A percentile compares a stretch with the other conserved stretches of the same genome.
Conservation (phyloP, 2,888 invertebrate genomes). For the Galerucella pusilla region DNA sequence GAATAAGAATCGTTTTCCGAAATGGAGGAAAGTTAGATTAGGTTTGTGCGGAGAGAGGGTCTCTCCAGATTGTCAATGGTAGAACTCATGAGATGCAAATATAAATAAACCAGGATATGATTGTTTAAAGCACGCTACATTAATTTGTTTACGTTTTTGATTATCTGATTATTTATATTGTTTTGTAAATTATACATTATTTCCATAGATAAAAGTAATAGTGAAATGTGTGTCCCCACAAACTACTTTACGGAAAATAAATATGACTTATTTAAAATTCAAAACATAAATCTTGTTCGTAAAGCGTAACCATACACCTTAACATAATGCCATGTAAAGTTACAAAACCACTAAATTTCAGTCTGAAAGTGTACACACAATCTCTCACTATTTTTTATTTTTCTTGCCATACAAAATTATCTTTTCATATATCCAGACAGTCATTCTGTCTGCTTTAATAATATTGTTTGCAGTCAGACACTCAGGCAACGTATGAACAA, state of each 20-base stretch:
- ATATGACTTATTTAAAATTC: background rate
- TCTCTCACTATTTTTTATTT: background rate
- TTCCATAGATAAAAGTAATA: too few relatives aligned
- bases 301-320: background rate
- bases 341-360: background rate
- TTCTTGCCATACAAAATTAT: background rate
- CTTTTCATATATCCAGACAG: background rate
- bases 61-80: background rate
- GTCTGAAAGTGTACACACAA: background rate
- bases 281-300: too few relatives aligned
- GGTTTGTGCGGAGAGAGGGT: too few relatives aligned
- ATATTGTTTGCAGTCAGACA: background rate
- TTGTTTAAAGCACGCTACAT: too few relatives aligned
- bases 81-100: too few relatives aligned
- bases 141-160: too few relatives aligned
- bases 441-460: background rate
- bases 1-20: too few relatives aligned
- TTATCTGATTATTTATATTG: too few relatives aligned
- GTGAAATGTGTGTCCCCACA: too few relatives aligned
- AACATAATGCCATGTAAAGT: background rate
- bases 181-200: too few relatives aligned
- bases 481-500: slow-evolving; percentile 4
- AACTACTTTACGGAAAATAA: background rate
- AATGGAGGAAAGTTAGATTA: too few relatives aligned
- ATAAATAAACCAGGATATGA: too few relatives aligned